phyloP scores from a whole-genome alignment of 2,888 invertebrate species.

The Sinopyrophorus schimmeli region DNA sequence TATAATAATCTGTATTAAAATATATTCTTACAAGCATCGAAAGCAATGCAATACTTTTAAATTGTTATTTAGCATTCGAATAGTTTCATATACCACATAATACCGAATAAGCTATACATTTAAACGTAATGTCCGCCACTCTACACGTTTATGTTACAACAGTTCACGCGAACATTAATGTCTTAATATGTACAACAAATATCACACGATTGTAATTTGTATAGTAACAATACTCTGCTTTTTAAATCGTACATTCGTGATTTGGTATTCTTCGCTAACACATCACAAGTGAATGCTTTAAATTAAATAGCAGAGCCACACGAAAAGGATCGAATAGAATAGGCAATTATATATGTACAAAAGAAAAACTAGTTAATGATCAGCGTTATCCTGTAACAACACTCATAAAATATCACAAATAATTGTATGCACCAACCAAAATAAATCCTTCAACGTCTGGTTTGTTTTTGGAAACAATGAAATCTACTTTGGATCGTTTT shows the following conservation, averaged over 20 bases:
- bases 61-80: conserved; percentile 24
- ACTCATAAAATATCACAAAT: conserved; percentile 30
- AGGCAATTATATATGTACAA: conserved; percentile 21
- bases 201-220: conserved; percentile 30
- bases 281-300: too few relatives aligned
- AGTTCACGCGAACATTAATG: conserved; percentile 21
- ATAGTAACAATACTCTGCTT: conserved; percentile 30
- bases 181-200: conserved; percentile 29
- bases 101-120: conserved; percentile 34
- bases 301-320: too few relatives aligned
- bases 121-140: conserved; percentile 23
- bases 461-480: neutral
- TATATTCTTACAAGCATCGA: conserved; percentile 32
- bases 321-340: too few relatives aligned
- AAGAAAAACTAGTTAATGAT: conserved; percentile 20
- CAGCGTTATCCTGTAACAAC: conserved; percentile 22
- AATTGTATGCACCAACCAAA: conserved; percentile 22
- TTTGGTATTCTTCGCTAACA: too few relatives aligned
- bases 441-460: neutral
- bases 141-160: conserved; percentile 9
- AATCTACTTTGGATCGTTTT: neutral
- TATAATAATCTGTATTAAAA: conserved; percentile 33
- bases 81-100: conserved; percentile 24
- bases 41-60: conserved; percentile 28
- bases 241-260: too few relatives aligned